Base-by-base conservation (phyloP, 2,113 vertebrate species). In the Gobiocypris rarus region DNA sequence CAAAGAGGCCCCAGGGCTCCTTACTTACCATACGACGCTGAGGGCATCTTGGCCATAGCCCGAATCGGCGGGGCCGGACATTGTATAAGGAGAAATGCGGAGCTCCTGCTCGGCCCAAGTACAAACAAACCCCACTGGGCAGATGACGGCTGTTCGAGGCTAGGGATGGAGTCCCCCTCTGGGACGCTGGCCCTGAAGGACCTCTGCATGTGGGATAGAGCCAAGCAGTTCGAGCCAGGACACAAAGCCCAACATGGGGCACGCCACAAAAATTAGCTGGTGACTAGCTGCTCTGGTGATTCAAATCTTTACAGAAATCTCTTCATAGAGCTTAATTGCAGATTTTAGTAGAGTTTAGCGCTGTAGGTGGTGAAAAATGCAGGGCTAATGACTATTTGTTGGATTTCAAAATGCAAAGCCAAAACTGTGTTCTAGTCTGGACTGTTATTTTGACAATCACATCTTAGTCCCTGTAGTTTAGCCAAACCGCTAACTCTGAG, bases 201-300 rank as follows among this genome's bases (percentile, higher is more conserved):
- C 75, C 84, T 79, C 61, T n/a, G 70, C 71, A 86, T 86, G 84
- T 88, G 82, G 56, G 84, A 65, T 24, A 34, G 54, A 63, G 75
- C 71, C 71, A 67, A 73, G 56, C 67, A 54, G 61, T 65, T 59
- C 58, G 26, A 85, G 71, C 59, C 19, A 26, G 41, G 69, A 82
- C 79, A 81, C 82, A 89, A 87, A 89, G 82, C 85, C 84, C 86
- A 88, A 87, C 80, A 70, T 71, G 90, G 85, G 86, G 84, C 75
- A 77, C 75, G 84, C 85, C 89, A 89, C 65, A 75, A 87, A 31
- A 77, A 82, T 73, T 5, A 9, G 83, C 83, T 87, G 81, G 83
- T 86, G 75, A 83, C 45, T 48, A 52, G 41, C 28, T 5, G 58
- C 26, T 38, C 28, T 76, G 31, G 52, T 13, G 63, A 76, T 28